Evolutionary conservation across 1,140 invertebrate species (phyloP).

Genomic region (Cherax quadricarinatus): DNA sequence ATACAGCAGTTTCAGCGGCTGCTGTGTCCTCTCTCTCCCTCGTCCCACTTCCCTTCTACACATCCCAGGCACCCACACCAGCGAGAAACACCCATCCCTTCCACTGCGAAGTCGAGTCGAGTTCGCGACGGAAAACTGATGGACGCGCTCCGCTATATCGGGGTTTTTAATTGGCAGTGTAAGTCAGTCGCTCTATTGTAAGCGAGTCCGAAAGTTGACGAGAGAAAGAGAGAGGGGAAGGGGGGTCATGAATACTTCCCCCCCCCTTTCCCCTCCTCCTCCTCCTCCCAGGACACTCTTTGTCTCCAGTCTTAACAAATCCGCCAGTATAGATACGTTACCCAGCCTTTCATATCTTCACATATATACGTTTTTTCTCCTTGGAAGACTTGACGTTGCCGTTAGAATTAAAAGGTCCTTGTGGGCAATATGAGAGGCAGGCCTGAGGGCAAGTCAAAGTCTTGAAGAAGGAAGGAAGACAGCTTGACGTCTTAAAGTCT

Average conservation of each 20-base stretch:
- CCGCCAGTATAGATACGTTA: slow-evolving; percentile 19
- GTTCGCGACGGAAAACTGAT: neutral
- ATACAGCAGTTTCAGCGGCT: neutral
- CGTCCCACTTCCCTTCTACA: neutral
- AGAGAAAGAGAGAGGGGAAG: no score
- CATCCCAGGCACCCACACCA: neutral
- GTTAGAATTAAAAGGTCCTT: slow-evolving; percentile 28
- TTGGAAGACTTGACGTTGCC: slow-evolving; percentile 41
- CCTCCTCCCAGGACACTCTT: no score
- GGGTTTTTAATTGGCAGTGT: slow-evolving; percentile 46
- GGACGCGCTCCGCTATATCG: neutral
- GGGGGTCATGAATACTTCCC: no score
- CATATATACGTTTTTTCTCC: neutral
- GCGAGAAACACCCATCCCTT: neutral
- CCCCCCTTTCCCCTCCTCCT: no score
- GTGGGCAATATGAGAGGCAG: slow-evolving; percentile 39
- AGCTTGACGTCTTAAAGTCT: no score
- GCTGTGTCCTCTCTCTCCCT: neutral
- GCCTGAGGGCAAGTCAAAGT: neutral
- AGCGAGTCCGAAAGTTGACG: neutral
- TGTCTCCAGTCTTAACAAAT: slow-evolving; percentile 19
- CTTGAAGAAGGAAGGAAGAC: no score
- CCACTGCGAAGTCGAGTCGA: neutral
- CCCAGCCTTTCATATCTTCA: slow-evolving; percentile 28
- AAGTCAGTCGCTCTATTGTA: slow-evolving; percentile 4